These are phyloP conservation scores for Epistrophe eligans DNA, from an alignment of 2,888 invertebrate genomes.

Conservation along the genomic window DNA sequence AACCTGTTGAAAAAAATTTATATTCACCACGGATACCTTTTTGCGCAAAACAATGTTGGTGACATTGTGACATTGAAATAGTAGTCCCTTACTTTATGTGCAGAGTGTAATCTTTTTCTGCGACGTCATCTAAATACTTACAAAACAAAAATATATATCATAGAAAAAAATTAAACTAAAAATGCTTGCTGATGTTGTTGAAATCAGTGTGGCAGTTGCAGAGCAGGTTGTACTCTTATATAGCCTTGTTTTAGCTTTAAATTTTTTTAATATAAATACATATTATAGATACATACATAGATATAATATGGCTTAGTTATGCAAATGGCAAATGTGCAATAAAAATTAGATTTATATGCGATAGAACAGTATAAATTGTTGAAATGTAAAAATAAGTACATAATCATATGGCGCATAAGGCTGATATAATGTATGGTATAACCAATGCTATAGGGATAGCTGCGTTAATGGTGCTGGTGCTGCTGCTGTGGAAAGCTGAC, in stretches of 20 bases:
- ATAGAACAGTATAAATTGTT: constrained; percentile 66
- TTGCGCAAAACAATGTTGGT: too few species aligned
- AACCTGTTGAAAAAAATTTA: too few species aligned
- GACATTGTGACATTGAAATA: too few species aligned
- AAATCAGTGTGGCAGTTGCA: constrained; percentile 51
- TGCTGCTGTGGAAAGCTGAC: constrained; percentile 40
- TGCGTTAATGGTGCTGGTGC: not conserved
- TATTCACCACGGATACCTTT: too few species aligned
- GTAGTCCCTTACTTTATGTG: not conserved
- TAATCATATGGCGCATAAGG: constrained; percentile 57
- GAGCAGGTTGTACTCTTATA: constrained; percentile 61
- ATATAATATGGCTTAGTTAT: constrained; percentile 54
- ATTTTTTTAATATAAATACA: constrained; percentile 9
- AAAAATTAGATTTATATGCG: constrained; percentile 73
- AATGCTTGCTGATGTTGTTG: constrained; percentile 37
- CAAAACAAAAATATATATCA: not conserved
- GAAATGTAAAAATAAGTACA: constrained; percentile 65
- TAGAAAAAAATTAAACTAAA: not conserved
- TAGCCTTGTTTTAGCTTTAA: constrained; percentile 37
- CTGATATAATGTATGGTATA: not conserved
- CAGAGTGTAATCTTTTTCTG: constrained; percentile 3
- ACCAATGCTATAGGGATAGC: not conserved
- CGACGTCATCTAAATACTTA: constrained; percentile 8
- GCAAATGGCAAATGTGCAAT: constrained; percentile 73
- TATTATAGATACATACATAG: too few species aligned